phyloP scores from a whole-genome alignment of 2,888 invertebrate genomes.

The Neocrepidodera transversa region DNA sequence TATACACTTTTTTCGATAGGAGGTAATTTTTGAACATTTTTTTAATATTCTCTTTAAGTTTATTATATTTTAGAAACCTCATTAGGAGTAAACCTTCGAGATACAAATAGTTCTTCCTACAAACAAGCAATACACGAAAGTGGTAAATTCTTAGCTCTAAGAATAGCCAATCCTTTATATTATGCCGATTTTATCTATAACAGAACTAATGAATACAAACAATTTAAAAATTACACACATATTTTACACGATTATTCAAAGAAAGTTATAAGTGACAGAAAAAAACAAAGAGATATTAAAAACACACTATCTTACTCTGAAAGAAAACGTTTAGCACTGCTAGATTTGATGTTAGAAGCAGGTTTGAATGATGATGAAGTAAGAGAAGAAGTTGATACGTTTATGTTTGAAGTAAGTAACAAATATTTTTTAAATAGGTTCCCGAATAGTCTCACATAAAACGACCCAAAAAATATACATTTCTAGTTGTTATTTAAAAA shows the following conservation, averaged over 20 bases:
- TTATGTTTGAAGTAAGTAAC: slow-evolving; percentile 63
- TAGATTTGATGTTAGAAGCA: slow-evolving; percentile 65
- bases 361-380: slow-evolving; percentile 63
- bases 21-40: slow-evolving; percentile 22
- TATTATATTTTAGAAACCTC: slow-evolving; percentile 29
- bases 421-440: too few relatives aligned
- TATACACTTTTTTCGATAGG: slow-evolving; percentile 39
- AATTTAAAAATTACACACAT: background rate
- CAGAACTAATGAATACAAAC: background rate
- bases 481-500: too few relatives aligned
- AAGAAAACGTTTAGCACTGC: slow-evolving; percentile 61
- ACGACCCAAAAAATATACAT: too few relatives aligned
- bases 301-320: slow-evolving; percentile 19
- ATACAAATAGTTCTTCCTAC: slow-evolving; percentile 2
- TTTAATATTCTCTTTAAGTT: too few relatives aligned
- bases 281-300: background rate
- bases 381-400: slow-evolving; percentile 69
- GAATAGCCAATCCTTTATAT: slow-evolving; percentile 1
- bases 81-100: slow-evolving; percentile 23
- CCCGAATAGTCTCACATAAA: too few relatives aligned
- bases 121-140: slow-evolving; percentile 5
- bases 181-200: slow-evolving; percentile 1
- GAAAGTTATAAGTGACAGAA: slow-evolving; percentile 20
- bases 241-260: slow-evolving; percentile 25
- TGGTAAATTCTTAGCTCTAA: background rate